Evolutionary conservation across 2,888 invertebrate species (phyloP).

Genomic region (Trichogramma dendrolimi): DNA sequence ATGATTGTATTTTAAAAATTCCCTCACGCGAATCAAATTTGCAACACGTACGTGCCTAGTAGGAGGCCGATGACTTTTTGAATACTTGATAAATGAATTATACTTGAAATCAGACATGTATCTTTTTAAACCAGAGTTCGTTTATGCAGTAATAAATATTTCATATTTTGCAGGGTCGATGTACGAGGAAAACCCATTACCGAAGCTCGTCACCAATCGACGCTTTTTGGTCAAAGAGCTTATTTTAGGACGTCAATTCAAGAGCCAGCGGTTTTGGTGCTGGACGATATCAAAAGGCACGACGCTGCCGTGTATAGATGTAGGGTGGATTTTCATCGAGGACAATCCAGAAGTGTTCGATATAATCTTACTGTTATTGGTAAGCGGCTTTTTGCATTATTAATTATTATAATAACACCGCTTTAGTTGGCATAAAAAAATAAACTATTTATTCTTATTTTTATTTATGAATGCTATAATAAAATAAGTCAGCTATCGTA

Average conservation of each 20-base stretch:
- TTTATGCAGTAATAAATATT: no score
- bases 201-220: constrained; percentile 80
- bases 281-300: constrained; percentile 79
- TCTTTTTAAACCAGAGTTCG: no score
- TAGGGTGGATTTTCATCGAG: constrained; percentile 83
- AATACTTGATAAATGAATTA: no score
- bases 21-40: no score
- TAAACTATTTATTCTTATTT: background rate
- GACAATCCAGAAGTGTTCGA: constrained; percentile 82
- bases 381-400: constrained; percentile 55
- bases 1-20: no score
- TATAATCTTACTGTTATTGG: constrained; percentile 88
- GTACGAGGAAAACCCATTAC: constrained; percentile 77
- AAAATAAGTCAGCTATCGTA: no score
- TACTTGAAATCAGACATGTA: no score
- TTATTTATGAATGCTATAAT: no score
- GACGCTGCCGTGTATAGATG: constrained; percentile 89
- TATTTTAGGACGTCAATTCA: constrained; percentile 73
- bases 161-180: constrained; percentile 68
- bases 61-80: no score
- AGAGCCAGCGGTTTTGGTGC: constrained; percentile 74
- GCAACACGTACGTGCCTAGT: no score
- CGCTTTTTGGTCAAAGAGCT: constrained; percentile 81
- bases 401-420: background rate
- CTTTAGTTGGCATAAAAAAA: no score